Base-by-base conservation (phyloP, 1,140 invertebrate genomes). In the Thaumatotibia leucotreta region DNA sequence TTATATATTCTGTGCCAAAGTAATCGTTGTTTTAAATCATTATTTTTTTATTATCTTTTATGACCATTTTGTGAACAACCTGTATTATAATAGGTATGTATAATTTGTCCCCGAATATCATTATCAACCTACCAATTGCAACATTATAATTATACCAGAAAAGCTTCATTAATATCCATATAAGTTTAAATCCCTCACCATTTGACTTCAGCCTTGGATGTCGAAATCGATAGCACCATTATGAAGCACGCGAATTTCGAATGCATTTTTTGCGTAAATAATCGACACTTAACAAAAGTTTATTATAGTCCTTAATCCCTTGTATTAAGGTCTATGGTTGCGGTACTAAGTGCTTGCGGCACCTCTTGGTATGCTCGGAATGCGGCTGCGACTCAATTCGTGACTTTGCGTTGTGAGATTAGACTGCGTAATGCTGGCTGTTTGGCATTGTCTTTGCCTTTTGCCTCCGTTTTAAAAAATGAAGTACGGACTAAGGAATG, bases 381-480 rank as follows among this genome's bases (percentile, higher is more conserved):
- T 78, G 77, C 73, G 73, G 76, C 68, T 73, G 70, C 63, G 67
- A 61, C 63, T 72, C 67, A 68, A 71, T 71, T 74, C 74, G 76
- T 78, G 77, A 79, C 73, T 79, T 22, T 31, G 10, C 24, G 27
- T 58, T 58, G 65, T 66, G 24, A 67, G 68, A 65, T 72, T 70
- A 70, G 62, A 63, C 67, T 67, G 24, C 66, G 68, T 74, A 72
- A 72, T 76, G 49, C 66, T 54, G 22, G 49, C 9, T 52, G 49
- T n/a, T 24, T 14, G 52, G 52, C 52, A 58, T 58, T 58, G 52
- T 58, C 50, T 58, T 31, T 58, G 24, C 4, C 52, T 4, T n/a
- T 2, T 4, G 33, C 33, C 9, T 39, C 3, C n/a, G 24, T 24
- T 11, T 29, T 29, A 52, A 52, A 20, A 20, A 33, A 4, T 33